Base-by-base conservation (phyloP, 2,888 invertebrate genomes). In the Phortica okadai region DNA sequence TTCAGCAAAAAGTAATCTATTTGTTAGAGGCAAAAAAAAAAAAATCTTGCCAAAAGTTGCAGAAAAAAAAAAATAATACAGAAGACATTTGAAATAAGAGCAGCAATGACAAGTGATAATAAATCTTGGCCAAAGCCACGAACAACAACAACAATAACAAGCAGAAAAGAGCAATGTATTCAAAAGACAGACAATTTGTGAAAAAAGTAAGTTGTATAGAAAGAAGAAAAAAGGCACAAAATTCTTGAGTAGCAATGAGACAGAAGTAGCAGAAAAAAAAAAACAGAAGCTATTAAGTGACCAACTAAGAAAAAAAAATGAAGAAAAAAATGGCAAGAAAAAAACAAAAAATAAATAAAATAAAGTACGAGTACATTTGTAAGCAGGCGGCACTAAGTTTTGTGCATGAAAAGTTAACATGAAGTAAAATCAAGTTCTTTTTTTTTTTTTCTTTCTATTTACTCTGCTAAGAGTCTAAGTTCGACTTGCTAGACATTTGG, bases 61-160 rank as follows among this genome's bases (percentile, higher is more conserved):
- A 44, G 16, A 7, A 59, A 59, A 25, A 10, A 69, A 69, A 69
- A 16, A 42, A 44, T 42, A 2, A n/a, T 16, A 21, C 56, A 72
- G 33, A 72, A 72, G 16, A 14, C 33, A 56, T 56, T 25, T 25
- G n/a, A 72, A 72, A 41, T 54, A 42, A 25, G 56, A 70, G 77
- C 72, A 78, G 80, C 81, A 84, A 78, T 85, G 86, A 86, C 86
- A 88, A 76, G 80, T 80, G 82, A 85, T 85, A 89, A 87, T 87
- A 87, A 89, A 87, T 87, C 87, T 73, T 45, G 14, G 41, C 16
- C 44, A 69, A 45, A 69, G 67, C 67, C 67, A 45, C 66, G 8
- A 73, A 73, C 14, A 73, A 59, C 58, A 21, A 21, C 21, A 21
- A 21, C 21, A 70, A n/a, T n/a, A n/a, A 21, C 21, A 21, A 21